phyloP scores from a whole-genome alignment of 2,113 vertebrate species.

The Proteles cristata region DNA sequence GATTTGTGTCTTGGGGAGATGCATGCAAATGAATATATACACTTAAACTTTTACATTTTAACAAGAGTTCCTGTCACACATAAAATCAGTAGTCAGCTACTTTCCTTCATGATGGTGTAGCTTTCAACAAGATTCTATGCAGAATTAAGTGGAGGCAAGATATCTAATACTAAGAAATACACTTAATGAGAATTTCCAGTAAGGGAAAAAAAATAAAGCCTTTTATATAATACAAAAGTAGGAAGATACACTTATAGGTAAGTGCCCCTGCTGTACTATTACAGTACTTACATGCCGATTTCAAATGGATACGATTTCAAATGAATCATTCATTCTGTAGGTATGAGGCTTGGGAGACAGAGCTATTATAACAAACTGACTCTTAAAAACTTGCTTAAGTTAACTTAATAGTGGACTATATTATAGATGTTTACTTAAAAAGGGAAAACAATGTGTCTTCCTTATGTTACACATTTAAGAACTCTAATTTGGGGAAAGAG shows the following conservation, averaged over 20 bases:
- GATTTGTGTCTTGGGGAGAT: background rate
- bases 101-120: constrained; percentile 39
- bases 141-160: background rate
- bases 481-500: background rate
- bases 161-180: constrained; percentile 20
- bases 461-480: background rate
- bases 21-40: background rate
- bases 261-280: background rate
- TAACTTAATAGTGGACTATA: background rate
- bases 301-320: background rate
- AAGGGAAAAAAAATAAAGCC: background rate
- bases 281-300: background rate
- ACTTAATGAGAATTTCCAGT: constrained; percentile 55
- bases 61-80: constrained; percentile 43
- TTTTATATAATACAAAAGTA: constrained; percentile 46
- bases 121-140: constrained; percentile 22
- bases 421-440: background rate
- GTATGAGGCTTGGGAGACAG: constrained; percentile 2
- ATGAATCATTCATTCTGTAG: constrained; percentile 6
- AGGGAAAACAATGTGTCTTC: background rate
- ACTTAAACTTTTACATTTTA: constrained; percentile 31
- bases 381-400: constrained; percentile 15
- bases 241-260: background rate
- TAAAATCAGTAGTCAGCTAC: constrained; percentile 39
- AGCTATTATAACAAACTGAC: background rate